phyloP scores from a whole-genome alignment of 2,113 vertebrate species.

The Epinephelus lanceolatus region DNA sequence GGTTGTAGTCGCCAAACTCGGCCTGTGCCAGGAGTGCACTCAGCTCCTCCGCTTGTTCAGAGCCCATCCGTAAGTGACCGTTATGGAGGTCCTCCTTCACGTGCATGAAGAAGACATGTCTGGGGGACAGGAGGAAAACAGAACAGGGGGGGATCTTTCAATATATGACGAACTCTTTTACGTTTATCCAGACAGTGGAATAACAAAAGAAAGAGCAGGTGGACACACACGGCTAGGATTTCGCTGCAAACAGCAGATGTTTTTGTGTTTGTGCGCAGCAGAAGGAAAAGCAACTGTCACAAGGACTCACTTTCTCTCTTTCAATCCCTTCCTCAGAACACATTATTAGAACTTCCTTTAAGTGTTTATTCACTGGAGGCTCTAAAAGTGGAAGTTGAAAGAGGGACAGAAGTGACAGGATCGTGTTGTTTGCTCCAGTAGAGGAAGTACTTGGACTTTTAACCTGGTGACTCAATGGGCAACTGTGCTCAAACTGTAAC shows the following conservation, averaged over 20 bases:
- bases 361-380: neutral
- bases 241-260: slow-evolving; percentile 27
- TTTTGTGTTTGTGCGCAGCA: neutral
- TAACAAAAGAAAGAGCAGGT: slow-evolving; percentile 30
- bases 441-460: slow-evolving; percentile 45
- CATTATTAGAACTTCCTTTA: slow-evolving; percentile 23
- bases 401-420: neutral
- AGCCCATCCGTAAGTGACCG: slow-evolving; percentile 92
- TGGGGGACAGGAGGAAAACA: slow-evolving; percentile 63
- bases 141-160: neutral
- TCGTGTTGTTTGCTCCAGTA: neutral
- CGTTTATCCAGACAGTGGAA: neutral
- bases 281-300: slow-evolving; percentile 15
- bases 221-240: slow-evolving; percentile 11
- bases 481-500: neutral
- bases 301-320: slow-evolving; percentile 34
- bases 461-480: neutral
- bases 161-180: neutral
- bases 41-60: slow-evolving; percentile 93
- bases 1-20: slow-evolving; percentile 97
- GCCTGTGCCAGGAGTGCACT: slow-evolving; percentile 94
- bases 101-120: slow-evolving; percentile 95
- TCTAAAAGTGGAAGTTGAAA: slow-evolving; percentile 5
- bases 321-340: slow-evolving; percentile 39
- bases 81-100: slow-evolving; percentile 95